A percentile compares a stretch with the other conserved stretches of the same genome.
These are phyloP conservation scores for Mustela lutreola DNA, from an alignment of 2,113 vertebrate species.

Conservation along the genomic window DNA sequence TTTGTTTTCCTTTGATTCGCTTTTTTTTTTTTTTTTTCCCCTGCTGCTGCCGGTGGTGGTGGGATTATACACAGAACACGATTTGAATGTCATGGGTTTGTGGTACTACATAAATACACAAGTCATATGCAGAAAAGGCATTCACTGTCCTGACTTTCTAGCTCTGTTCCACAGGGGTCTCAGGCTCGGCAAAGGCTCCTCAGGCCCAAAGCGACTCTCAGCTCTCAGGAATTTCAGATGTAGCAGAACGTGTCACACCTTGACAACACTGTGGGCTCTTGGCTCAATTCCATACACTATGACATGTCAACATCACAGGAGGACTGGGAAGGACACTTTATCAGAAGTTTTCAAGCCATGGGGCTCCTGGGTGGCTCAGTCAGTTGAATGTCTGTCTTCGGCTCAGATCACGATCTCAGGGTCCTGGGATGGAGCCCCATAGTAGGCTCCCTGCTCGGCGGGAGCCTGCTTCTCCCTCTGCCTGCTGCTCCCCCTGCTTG, in stretches of 20 bases:
- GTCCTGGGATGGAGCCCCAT: no score
- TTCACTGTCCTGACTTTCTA: background rate
- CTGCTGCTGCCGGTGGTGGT: background rate
- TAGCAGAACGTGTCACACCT: background rate
- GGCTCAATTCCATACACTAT: no score
- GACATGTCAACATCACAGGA: fast-evolving
- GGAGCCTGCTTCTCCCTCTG: no score
- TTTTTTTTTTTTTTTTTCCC: background rate
- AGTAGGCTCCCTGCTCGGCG: no score
- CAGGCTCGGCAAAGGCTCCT: background rate
- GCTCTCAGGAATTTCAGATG: fast-evolving
- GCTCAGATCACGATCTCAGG: no score
- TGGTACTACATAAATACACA: fast-evolving
- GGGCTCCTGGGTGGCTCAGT: no score
- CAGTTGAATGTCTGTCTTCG: no score
- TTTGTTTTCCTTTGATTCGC: background rate
- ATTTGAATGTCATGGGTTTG: background rate
- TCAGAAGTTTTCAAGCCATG: background rate
- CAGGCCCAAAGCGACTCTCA: background rate
- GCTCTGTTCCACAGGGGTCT: background rate
- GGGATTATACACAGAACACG: background rate
- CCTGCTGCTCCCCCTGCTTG: no score
- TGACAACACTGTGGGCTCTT: background rate
- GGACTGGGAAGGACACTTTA: background rate
- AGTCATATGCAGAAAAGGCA: background rate